Evolutionary conservation across 1,140 invertebrate species (phyloP).

Genomic region (Oedothorax gibbosus): DNA sequence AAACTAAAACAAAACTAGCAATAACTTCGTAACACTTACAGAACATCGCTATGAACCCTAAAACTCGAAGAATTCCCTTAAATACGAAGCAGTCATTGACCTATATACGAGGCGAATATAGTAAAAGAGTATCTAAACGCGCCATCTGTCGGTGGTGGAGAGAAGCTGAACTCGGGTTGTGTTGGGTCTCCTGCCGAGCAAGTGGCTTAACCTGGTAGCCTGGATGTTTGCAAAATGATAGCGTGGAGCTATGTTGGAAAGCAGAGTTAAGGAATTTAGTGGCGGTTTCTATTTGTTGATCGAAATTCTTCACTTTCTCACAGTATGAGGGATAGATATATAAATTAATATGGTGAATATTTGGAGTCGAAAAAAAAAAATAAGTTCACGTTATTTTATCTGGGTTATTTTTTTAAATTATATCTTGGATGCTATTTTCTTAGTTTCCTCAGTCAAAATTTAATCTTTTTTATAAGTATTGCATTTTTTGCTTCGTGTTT

Average conservation of each 20-base stretch:
- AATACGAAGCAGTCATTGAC: constrained; percentile 55
- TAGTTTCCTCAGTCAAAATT: too few species aligned
- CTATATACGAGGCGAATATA: constrained; percentile 14
- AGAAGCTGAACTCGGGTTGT: neutral
- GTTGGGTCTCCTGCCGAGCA: neutral
- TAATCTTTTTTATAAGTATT: too few species aligned
- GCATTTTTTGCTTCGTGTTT: too few species aligned
- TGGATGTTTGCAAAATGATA: constrained; percentile 15
- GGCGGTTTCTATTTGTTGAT: neutral
- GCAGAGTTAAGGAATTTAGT: constrained; percentile 9
- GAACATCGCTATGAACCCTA: constrained; percentile 27
- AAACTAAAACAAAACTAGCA: constrained; percentile 47
- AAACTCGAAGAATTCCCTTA: constrained; percentile 51
- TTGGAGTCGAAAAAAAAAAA: neutral
- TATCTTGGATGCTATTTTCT: too few species aligned
- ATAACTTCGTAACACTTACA: constrained; percentile 7
- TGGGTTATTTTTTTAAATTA: too few species aligned
- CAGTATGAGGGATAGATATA: neutral
- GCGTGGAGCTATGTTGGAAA: neutral
- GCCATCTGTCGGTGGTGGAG: constrained; percentile 34
- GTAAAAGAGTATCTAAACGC: neutral
- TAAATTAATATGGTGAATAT: neutral
- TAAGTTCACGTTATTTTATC: neutral
- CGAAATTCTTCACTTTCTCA: neutral
- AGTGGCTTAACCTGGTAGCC: constrained; percentile 43